Evolutionary conservation across 2,888 invertebrate genomes (phyloP), one percentile per base, ranked within the genome.

Genomic region (Cephus rjabovi): DNA sequence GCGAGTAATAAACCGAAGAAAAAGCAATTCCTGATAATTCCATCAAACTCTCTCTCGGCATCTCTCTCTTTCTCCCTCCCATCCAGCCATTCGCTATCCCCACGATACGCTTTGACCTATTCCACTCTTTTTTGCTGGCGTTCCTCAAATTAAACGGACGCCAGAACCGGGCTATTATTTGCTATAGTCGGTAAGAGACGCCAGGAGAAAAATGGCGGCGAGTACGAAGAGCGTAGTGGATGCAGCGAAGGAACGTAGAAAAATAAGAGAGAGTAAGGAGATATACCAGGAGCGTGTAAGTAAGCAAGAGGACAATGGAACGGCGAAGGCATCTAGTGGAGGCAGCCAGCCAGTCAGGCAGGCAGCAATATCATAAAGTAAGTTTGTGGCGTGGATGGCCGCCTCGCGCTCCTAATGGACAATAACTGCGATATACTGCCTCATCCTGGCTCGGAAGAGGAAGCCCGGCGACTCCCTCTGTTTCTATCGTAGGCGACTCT

Each of bases 401-500:
- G 85, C 84, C 85, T 85, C 82, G 87, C 85, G 85, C 85, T 86
- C 87, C 86, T 89, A 90, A 90, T 90, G 88, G 89, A 89, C 89
- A 89, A 89, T 90, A 90, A 90, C 89, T 83, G 84, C 87, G 88
- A 89, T 89, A 88, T 89, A 89, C 87, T 86, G 88, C 87, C 86
- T 88, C 87, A 84, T 87, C 84, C 86, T 79, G 79, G 80, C 79
- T 82, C 80, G 56, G 23, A 56, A 56, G 56, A 56, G 76, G 76
- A 79, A 82, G 79, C 81, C 80, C 77, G 76, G 73, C 79, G 78
- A 80, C 78, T 76, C 78, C 79, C 77, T 69, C 78, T 70, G 78
- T 79, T 71, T 71, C 71, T 71, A 71, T 71, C 71, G 71, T 34
- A 31, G 33, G 31, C 71, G 33, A 71, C 71, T 68, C 73, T 75